Evolutionary conservation across 2,797 vertebrate genomes (phyloP).

Genomic region (Crocidura indochinensis): DNA sequence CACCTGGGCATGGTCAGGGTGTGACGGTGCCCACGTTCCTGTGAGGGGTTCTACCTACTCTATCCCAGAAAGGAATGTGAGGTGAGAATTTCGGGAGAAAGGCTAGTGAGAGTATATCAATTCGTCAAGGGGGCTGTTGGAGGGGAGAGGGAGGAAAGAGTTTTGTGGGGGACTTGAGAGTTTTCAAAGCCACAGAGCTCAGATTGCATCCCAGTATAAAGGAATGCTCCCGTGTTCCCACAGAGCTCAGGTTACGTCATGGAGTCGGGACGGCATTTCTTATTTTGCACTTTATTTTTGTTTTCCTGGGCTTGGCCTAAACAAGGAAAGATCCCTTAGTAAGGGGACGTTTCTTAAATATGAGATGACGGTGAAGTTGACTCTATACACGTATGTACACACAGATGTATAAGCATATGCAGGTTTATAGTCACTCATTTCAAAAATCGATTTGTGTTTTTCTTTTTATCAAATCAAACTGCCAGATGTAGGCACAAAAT

Average conservation of each 20-base stretch:
- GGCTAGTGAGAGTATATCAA: constrained; percentile 86
- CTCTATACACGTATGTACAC: constrained; percentile 28
- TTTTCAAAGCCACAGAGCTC: constrained; percentile 88
- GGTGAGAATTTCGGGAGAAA: constrained; percentile 89
- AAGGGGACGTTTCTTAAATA: constrained; percentile 18
- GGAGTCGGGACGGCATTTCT: constrained; percentile 82
- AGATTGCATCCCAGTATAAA: constrained; percentile 88
- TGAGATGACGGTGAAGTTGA: constrained; percentile 23
- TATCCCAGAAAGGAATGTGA: constrained; percentile 80
- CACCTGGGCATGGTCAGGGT: background rate
- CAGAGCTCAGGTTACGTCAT: constrained; percentile 91
- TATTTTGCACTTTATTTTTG: constrained; percentile 80
- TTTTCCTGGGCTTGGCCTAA: constrained; percentile 82
- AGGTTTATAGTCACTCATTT: background rate
- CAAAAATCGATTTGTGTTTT: constrained; percentile 16
- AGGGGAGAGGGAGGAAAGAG: constrained; percentile 72
- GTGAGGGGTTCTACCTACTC: constrained; percentile 27
- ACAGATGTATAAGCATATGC: background rate
- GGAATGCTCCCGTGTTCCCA: constrained; percentile 90
- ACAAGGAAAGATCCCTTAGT: constrained; percentile 66
- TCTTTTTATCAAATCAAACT: constrained; percentile 64
- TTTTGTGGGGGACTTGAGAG: constrained; percentile 85
- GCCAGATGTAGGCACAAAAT: background rate
- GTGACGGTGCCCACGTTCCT: constrained; percentile 63
- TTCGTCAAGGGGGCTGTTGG: constrained; percentile 67